Evolutionary conservation across 2,797 vertebrate genomes (phyloP), one percentile per base, ranked within the genome.

Genomic region (Okamejei kenojei): DNA sequence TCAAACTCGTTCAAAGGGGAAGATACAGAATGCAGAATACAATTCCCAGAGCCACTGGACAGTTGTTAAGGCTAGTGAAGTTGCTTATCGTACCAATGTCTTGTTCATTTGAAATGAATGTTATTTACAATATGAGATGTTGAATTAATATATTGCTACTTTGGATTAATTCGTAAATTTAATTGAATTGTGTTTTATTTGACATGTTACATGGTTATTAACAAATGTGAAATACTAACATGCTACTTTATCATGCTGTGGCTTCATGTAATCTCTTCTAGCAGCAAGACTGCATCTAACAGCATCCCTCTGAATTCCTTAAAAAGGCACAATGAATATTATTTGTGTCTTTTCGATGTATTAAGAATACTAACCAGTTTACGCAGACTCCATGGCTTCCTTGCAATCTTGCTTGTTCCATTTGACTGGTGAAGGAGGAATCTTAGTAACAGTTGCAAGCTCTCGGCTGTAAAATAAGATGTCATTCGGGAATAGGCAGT

Each of bases 261-360:
- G 65, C 26, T 91, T 26, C 32, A 45, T 32, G 68, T 73, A 58
- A 76, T 92, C 71, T 92, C 23, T 76, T 92, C 65, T 74, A 45
- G 29, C 90, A 91, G 90, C 88, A 26, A 74, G 21, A 91, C 26
- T 91, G 71, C 90, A 91, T 91, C 90, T 92, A 91, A 91, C 90
- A 91, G 68, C 90, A 91, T 74, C 65, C 65, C 68, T 74, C 68
- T 23, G 38, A 92, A 38, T 74, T 92, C 8, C 38, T 92, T 76
- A 45, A 76, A 54, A 92, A 45, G 90, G 17, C 61, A 68, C 61
- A 9, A 19, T 68, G 90, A 63, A 76, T 73, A 74, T 76, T 35
- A 76, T 92, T 92, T 92, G 68, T 92, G 90, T 38, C 54, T 91
- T 92, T 13, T 76, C 65, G 17, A 29, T 76, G 38, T 92, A 38